Conservation (phyloP, 1,140 invertebrate species). For the Drosophila triauraria region DNA sequence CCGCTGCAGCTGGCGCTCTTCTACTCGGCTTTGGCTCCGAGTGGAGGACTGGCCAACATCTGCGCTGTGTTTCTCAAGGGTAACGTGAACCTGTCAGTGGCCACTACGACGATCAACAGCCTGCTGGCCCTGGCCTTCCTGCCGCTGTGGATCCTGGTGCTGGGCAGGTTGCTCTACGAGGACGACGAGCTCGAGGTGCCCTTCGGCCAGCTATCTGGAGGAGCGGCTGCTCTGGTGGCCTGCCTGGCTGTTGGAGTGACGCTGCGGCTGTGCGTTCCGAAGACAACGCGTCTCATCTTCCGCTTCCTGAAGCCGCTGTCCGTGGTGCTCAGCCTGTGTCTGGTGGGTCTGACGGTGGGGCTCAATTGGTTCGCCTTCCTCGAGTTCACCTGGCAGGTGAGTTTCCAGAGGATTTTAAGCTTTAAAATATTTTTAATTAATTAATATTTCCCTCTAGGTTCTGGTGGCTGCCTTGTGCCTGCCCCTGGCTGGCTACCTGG, state of each 20-base stretch:
- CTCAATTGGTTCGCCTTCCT: conserved; percentile 59
- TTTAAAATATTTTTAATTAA: neutral
- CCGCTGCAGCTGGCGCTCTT: conserved; percentile 62
- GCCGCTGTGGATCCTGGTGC: conserved; percentile 56
- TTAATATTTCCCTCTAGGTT: conserved; percentile 20
- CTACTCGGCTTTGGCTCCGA: conserved; percentile 64
- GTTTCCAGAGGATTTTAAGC: neutral
- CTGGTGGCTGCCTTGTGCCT: conserved; percentile 51
- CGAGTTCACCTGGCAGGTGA: conserved; percentile 57
- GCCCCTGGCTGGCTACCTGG: conserved; percentile 51
- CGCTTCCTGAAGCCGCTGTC: conserved; percentile 66
- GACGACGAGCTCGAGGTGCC: conserved; percentile 55
- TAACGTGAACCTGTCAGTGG: conserved; percentile 63
- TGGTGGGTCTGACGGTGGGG: conserved; percentile 59
- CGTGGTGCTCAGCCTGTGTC: conserved; percentile 54
- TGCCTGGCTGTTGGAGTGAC: conserved; percentile 51
- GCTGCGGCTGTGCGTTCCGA: conserved; percentile 50
- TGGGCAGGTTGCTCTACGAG: conserved; percentile 42
- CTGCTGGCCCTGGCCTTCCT: conserved; percentile 58
- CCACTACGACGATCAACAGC: conserved; percentile 63
- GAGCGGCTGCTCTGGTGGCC: conserved; percentile 43
- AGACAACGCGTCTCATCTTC: conserved; percentile 56
- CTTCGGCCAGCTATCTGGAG: conserved; percentile 40
- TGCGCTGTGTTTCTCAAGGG: conserved; percentile 66
- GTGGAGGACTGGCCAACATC: conserved; percentile 64